A percentile compares a stretch with the other conserved stretches of the same genome.
These are phyloP conservation scores for Drosophila seclusa DNA, from an alignment of 2,888 invertebrate species.

Conservation along the genomic window DNA sequence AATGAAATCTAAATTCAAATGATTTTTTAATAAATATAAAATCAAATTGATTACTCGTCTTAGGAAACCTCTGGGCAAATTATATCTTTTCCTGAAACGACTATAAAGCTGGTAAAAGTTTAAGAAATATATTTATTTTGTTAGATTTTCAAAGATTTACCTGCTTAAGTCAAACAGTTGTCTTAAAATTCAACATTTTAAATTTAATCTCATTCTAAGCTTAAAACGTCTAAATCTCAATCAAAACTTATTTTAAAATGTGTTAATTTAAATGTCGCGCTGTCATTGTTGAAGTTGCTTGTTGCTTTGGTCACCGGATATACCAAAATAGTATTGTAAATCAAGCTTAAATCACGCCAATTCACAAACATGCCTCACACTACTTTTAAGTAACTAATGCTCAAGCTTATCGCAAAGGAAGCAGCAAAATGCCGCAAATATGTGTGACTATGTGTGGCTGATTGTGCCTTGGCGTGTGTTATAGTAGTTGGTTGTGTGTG, in stretches of 20 bases:
- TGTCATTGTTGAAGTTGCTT: not conserved
- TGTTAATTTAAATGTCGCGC: constrained; percentile 8
- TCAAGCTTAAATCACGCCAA: constrained; percentile 57
- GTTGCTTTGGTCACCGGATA: constrained; percentile 27
- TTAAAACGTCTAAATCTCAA: not conserved
- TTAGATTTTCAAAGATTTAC: not conserved
- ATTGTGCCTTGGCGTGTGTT: constrained; percentile 13
- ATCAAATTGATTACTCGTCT: not conserved
- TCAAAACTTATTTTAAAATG: not conserved
- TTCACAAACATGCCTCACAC: constrained; percentile 37
- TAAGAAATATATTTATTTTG: not conserved
- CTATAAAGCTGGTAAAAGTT: not conserved
- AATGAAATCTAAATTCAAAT: not conserved
- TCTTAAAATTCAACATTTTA: not conserved
- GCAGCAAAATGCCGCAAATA: constrained; percentile 63
- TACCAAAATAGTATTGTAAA: constrained; percentile 37
- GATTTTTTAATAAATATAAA: not conserved
- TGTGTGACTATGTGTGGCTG: constrained; percentile 41
- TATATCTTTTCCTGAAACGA: not conserved
- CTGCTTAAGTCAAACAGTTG: not conserved
- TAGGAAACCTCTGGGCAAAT: not conserved
- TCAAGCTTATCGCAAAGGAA: constrained; percentile 56
- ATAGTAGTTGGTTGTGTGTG: constrained; percentile 19
- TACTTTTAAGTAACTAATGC: constrained; percentile 57
- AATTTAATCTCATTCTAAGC: not conserved